These are phyloP conservation scores for Macrobrachium rosenbergii DNA, from an alignment of 1,140 invertebrate genomes.

Conservation along the genomic window DNA sequence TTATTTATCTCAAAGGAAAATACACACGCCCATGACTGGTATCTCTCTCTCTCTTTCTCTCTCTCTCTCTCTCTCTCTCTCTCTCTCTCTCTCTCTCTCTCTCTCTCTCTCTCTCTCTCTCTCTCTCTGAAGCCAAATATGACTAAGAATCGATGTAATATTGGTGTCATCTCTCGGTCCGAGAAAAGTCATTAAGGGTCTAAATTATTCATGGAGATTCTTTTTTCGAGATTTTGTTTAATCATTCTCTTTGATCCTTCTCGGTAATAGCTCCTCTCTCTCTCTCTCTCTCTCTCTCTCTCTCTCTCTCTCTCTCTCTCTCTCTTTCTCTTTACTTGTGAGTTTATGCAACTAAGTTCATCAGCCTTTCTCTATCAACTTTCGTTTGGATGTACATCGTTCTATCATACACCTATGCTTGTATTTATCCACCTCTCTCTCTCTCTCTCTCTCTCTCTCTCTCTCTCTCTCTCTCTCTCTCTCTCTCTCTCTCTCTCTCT, in stretches of 20 bases:
- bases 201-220: no score
- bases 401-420: neutral
- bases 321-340: conserved; percentile 33
- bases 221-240: no score
- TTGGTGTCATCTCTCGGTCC: no score
- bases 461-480: no score
- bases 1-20: no score
- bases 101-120: neutral
- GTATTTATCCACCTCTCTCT: no score
- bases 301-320: conserved; percentile 34
- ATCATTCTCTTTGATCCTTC: neutral
- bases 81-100: conserved; percentile 18
- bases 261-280: neutral
- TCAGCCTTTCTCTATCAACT: neutral
- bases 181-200: no score
- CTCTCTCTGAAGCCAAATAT: no score
- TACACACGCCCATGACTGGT: neutral
- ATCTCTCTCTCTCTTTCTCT: conserved; percentile 18
- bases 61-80: conserved; percentile 22
- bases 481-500: no score
- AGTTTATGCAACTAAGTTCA: no score
- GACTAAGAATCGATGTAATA: no score
- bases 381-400: neutral
- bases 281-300: conserved; percentile 41
- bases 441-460: no score